Conservation (phyloP, 2,797 vertebrate genomes). For the Falco berigora region DNA sequence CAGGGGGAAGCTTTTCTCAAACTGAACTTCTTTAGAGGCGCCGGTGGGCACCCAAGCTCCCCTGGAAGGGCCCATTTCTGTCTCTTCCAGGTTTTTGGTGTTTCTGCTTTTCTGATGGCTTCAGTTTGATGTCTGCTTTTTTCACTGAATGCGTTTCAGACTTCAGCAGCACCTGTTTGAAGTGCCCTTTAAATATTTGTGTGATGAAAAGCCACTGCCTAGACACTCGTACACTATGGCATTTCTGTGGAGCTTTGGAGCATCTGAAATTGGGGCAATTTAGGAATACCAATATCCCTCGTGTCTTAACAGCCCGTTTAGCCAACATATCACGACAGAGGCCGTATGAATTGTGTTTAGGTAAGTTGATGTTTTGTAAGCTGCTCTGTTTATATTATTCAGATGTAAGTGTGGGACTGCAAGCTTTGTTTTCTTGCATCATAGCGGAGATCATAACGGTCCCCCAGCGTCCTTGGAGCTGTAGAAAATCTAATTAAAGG, state of each 20-base stretch:
- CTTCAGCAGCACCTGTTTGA: neutral
- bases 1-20: neutral
- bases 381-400: constrained; percentile 11
- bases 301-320: neutral
- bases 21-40: neutral
- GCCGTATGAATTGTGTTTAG: neutral
- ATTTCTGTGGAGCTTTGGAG: neutral
- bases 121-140: neutral
- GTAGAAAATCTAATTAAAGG: constrained; percentile 58
- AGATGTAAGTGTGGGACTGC: constrained; percentile 2
- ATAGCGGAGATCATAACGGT: neutral
- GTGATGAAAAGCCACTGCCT: neutral
- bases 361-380: constrained; percentile 18
- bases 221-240: neutral
- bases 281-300: neutral
- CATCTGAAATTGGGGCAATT: neutral
- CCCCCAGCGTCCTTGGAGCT: neutral
- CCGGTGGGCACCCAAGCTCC: neutral
- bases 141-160: neutral
- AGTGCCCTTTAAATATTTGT: neutral
- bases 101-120: neutral
- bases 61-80: neutral
- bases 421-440: constrained; percentile 22
- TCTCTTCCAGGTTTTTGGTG: neutral
- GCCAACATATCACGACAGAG: neutral